Evolutionary conservation across 2,888 invertebrate species (phyloP), one percentile per base, ranked within the genome.

Genomic region (Xanthorhoe designata): DNA sequence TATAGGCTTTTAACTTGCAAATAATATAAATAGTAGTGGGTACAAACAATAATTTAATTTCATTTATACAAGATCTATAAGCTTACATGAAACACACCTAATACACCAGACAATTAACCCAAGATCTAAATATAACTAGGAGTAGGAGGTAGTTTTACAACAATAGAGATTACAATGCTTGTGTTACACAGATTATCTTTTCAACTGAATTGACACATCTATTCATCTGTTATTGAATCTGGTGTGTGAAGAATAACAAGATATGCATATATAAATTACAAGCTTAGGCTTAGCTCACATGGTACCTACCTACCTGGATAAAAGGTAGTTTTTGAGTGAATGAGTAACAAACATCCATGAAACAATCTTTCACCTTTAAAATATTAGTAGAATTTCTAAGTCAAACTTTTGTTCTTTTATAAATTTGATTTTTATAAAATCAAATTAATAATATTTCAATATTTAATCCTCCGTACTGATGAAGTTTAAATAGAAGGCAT

Each of bases 31-130:
- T 17, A 24, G 3, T 50, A 19, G 19, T 29, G 13, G 1, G n/a
- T 32, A 52, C 17, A n/a, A 61, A 68, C 74, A 67, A 66, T 54
- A 64, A 54, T 54, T 64, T 64, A 64, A 47, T 54, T 32, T 32
- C 32, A 32, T 32, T 42, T 42, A 42, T 42, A 64, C 47, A 64
- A 32, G 5, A 62, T 13, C 42, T 42, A 51, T 5, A 13, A 15
- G 15, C 47, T 61, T 38, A 56, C 50, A 61, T 35, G 19, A 61
- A 38, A 61, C 47, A 32, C 45, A 47, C 1, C 29, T 35, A 24
- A 45, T 49, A 10, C 18, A 35, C 13, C 35, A 53, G 18, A 35
- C 29, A 18, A 52, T 17, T 54, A 15, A 47, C 18, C 5, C 47
- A 50, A 42, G 35, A 61, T 24, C 19, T 42, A 38, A 24, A 5